Conservation (phyloP, 2,888 invertebrate genomes). For the Therioaphis trifolii region DNA sequence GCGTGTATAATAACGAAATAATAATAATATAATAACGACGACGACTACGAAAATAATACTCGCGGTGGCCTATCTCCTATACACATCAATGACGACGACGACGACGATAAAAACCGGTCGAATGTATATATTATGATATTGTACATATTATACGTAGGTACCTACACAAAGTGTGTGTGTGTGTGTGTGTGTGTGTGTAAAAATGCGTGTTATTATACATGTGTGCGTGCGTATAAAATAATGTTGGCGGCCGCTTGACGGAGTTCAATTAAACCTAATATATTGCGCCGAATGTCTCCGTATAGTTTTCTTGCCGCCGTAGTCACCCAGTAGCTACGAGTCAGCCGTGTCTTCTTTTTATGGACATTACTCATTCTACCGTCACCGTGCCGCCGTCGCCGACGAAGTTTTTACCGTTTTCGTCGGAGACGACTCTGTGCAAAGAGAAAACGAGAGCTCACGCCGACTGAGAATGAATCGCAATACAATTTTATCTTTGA, state of each 20-base stretch:
- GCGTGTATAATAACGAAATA: neutral
- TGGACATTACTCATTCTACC: slow-evolving; percentile 8
- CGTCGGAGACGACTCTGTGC: too few species aligned
- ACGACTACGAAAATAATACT: neutral
- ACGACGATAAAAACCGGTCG: slow-evolving; percentile 33
- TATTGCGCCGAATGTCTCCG: slow-evolving; percentile 14
- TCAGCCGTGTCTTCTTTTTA: neutral
- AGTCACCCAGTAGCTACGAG: neutral
- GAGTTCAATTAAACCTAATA: slow-evolving; percentile 43
- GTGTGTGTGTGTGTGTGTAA: neutral
- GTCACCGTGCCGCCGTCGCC: too few species aligned
- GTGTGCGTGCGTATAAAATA: neutral
- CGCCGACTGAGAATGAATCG: too few species aligned
- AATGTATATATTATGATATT: neutral
- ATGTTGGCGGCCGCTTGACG: neutral
- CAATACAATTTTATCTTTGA: too few species aligned
- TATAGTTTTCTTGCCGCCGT: neutral
- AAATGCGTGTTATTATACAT: too few species aligned
- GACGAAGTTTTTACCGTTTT: too few species aligned
- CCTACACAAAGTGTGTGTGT: neutral
- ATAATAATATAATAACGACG: neutral
- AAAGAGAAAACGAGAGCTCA: too few species aligned
- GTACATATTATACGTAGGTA: neutral
- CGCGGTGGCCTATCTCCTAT: slow-evolving; percentile 5
- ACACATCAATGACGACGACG: slow-evolving; percentile 6